A percentile compares a stretch with the other conserved stretches of the same genome.
Evolutionary conservation across 2,888 invertebrate genomes (phyloP).

Genomic region (Polylopha cassiicola): DNA sequence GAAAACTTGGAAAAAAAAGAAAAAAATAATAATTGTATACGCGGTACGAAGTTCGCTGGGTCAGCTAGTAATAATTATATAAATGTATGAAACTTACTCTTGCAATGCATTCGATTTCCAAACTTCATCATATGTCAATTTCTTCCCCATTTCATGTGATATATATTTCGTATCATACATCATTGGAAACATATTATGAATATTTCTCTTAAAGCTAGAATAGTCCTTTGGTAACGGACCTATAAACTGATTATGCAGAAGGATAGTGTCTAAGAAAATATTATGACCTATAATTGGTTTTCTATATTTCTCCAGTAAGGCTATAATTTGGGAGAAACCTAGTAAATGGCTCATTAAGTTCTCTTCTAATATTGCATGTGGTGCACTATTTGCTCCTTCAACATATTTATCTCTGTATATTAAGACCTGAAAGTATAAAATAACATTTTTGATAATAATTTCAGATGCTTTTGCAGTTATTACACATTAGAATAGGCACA

Average conservation of each 20-base stretch:
- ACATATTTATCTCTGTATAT: slow-evolving; percentile 59
- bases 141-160: slow-evolving; percentile 72
- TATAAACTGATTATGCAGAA: slow-evolving; percentile 84
- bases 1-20: too few relatives aligned
- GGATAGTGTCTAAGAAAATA: slow-evolving; percentile 81
- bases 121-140: slow-evolving; percentile 58
- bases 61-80: too few relatives aligned
- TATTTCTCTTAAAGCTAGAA: slow-evolving; percentile 78
- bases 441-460: too few relatives aligned
- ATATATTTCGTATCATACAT: slow-evolving; percentile 87
- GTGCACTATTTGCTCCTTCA: slow-evolving; percentile 53
- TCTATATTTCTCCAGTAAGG: slow-evolving; percentile 72
- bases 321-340: slow-evolving; percentile 83
- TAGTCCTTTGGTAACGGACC: slow-evolving; percentile 82
- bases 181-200: slow-evolving; percentile 79
- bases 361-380: slow-evolving; percentile 63
- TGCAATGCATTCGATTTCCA: slow-evolving; percentile 75
- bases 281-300: slow-evolving; percentile 90
- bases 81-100: too few relatives aligned
- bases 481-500: too few relatives aligned
- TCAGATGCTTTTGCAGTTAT: too few relatives aligned
- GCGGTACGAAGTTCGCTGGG: too few relatives aligned
- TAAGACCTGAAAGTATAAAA: slow-evolving; percentile 55
- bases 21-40: slow-evolving; percentile 20
- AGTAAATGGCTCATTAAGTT: slow-evolving; percentile 68